Conservation (phyloP, 2,113 vertebrate species). For the Platycercus adscitus region DNA sequence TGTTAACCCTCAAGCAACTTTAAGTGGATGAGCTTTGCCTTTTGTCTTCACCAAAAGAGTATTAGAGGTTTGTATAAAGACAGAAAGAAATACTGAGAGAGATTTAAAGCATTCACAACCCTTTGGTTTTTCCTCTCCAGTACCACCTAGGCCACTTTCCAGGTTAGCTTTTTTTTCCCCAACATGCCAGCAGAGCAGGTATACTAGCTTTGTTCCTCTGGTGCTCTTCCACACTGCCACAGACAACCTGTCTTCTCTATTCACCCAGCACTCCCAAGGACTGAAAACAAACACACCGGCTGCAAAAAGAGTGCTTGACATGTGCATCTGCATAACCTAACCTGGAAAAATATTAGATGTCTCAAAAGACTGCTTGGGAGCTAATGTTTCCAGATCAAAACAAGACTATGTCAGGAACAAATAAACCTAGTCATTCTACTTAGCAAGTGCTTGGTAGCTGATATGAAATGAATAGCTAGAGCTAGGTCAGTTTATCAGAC, state of each 20-base stretch:
- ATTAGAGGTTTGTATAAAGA: not conserved
- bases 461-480: not conserved
- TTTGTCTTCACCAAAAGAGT: not conserved
- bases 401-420: not conserved
- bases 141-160: not conserved
- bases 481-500: not conserved
- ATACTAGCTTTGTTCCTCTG: not conserved
- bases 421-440: not conserved
- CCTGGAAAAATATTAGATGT: not conserved
- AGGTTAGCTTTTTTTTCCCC: not conserved
- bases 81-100: not conserved
- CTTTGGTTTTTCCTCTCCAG: not conserved
- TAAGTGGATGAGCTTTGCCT: not conserved
- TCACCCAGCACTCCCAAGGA: not conserved
- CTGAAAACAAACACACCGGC: fast-evolving
- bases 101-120: not conserved
- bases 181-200: not conserved
- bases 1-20: not conserved
- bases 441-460: not conserved
- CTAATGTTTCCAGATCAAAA: not conserved
- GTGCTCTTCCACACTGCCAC: not conserved
- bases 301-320: not conserved
- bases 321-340: not conserved
- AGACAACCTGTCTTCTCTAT: not conserved
- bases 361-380: not conserved